phyloP scores from a whole-genome alignment of 2,113 vertebrate species.

The Lonchura striata region DNA sequence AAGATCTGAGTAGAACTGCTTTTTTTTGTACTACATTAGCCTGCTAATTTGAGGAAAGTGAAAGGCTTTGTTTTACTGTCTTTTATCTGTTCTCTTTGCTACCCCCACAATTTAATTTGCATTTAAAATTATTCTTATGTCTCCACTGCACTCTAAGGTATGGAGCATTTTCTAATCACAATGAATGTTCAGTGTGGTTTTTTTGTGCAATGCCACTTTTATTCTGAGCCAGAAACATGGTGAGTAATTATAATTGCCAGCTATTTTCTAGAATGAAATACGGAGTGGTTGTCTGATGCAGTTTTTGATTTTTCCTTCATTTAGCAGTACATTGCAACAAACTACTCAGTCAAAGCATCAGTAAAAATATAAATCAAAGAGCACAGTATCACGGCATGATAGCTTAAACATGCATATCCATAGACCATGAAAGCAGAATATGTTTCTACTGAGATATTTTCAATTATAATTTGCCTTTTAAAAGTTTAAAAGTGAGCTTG shows the following conservation, averaged over 20 bases:
- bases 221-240: slow-evolving; percentile 74
- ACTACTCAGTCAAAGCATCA: slow-evolving; percentile 50
- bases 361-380: slow-evolving; percentile 36
- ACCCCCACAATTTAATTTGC: slow-evolving; percentile 83
- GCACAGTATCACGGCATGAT: slow-evolving; percentile 16
- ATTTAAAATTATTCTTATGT: slow-evolving; percentile 81
- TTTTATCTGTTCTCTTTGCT: slow-evolving; percentile 78
- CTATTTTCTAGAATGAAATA: slow-evolving; percentile 69
- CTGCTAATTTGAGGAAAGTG: slow-evolving; percentile 79
- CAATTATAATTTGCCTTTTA: neutral
- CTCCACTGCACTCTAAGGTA: slow-evolving; percentile 74
- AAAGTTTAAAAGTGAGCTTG: neutral
- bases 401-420: neutral
- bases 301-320: slow-evolving; percentile 50
- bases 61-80: slow-evolving; percentile 80
- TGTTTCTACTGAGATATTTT: neutral
- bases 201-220: slow-evolving; percentile 71
- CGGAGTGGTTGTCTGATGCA: slow-evolving; percentile 32
- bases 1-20: slow-evolving; percentile 67
- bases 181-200: slow-evolving; percentile 65
- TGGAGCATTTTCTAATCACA: slow-evolving; percentile 75
- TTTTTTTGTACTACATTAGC: slow-evolving; percentile 73
- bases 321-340: slow-evolving; percentile 40
- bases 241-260: slow-evolving; percentile 74
- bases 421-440: neutral